A percentile compares a stretch with the other conserved stretches of the same genome.
Evolutionary conservation across 1,140 invertebrate genomes (phyloP).

Genomic region (Drosophila santomea): DNA sequence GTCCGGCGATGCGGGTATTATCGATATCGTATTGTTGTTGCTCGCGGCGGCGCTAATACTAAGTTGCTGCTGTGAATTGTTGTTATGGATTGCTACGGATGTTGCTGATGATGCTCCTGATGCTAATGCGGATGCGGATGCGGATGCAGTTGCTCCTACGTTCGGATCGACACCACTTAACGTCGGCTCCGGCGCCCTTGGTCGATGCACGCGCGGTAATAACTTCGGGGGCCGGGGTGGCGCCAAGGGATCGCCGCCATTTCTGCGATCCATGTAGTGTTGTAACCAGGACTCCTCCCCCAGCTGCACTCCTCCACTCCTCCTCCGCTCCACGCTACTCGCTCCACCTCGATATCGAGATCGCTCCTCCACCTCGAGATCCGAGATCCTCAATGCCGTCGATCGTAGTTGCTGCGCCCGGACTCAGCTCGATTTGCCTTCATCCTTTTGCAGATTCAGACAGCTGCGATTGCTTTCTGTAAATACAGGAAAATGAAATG

Average conservation of each 20-base stretch:
- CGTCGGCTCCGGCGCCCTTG: constrained; percentile 85
- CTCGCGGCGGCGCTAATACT: constrained; percentile 43
- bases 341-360: constrained; percentile 19
- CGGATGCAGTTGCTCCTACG: constrained; percentile 41
- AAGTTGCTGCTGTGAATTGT: constrained; percentile 55
- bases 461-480: constrained; percentile 63
- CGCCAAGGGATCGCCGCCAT: constrained; percentile 88
- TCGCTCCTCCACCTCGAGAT: constrained; percentile 34
- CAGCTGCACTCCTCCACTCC: constrained; percentile 45
- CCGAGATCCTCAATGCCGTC: constrained; percentile 55
- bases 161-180: constrained; percentile 65
- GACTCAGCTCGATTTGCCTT: constrained; percentile 70
- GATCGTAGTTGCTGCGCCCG: constrained; percentile 58
- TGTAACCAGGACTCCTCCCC: constrained; percentile 65
- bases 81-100: constrained; percentile 29
- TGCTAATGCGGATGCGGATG: constrained; percentile 28
- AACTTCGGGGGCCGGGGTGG: constrained; percentile 87
- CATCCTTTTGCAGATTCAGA: constrained; percentile 59
- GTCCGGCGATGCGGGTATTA: constrained; percentile 68
- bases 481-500: not conserved
- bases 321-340: constrained; percentile 27
- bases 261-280: constrained; percentile 86
- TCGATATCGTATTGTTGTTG: constrained; percentile 66
- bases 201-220: constrained; percentile 87
- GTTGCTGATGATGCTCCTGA: constrained; percentile 30